Base-by-base conservation (phyloP, 2,113 vertebrate species). In the Spermophilus dauricus region DNA sequence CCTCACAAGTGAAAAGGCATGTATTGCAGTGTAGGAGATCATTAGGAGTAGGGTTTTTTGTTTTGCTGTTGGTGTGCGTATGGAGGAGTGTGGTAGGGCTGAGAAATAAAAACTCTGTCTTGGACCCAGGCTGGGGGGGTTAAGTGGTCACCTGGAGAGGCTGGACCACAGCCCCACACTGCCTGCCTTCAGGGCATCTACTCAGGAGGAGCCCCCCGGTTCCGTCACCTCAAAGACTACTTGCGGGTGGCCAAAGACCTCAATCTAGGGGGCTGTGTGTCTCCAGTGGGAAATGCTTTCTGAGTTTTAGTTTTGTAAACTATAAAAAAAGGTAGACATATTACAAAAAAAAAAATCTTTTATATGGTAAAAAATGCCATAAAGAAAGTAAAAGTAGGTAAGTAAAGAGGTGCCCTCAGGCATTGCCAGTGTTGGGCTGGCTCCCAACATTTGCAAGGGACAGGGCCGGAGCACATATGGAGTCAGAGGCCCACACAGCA, bases 361-460 rank as follows among this genome's bases (percentile, higher is more conserved):
- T 51, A 34, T 53, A 5, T 39, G 32, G 45, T 30, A 69, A 83
- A 45, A 89, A 61, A 32, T 20, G 56, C 58, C 61, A 61, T 28
- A 67, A 90, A 39, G 17, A 91, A 85, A 77, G 53, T 37, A 53
- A 82, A 92, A 65, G 39, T 22, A 24, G 32, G 42, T 84, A 51
- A 56, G 56, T 20, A 32, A 39, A 28, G 56, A 18, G n/a, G 11
- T 11, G 3, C n/a, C 9, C 12, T 22, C 42, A 5, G 63, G 1
- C 42, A 51, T 2, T 1, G 39, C 63, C 9, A 53, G 61, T 2
- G 65, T 30, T 24, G 11, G 89, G 70, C 12, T 32, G 30, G n/a
- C 30, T 12, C 30, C 63, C 5, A n/a, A 12, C 53, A 32, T 0
- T 0, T 39, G 6, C 53, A 53, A 53, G 20, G 18, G 6, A 13